Evolutionary conservation across 2,797 vertebrate genomes (phyloP), one percentile per base, ranked within the genome.

Genomic region (Semaprochilodus insignis): DNA sequence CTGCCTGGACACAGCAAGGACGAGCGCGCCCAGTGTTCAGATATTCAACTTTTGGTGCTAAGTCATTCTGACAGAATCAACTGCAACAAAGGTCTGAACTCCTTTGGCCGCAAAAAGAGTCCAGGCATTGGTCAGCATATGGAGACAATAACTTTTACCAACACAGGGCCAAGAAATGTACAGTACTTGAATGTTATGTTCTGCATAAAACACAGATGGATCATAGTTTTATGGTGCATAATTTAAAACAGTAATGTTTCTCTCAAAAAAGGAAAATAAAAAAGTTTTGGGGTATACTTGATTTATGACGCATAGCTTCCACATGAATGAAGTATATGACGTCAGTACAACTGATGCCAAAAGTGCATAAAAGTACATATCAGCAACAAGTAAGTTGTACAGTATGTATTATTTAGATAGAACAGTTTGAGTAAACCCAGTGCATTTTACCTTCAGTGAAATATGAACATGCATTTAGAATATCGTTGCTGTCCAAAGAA

Each of bases 121-220:
- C 36, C 34, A 44, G 44, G 66, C 66, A 69, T 72, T 52, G 0
- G 23, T 25, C 13, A 25, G 21, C 21, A 52, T 48, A 15, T 51
- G 48, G 70, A 15, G 14, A 67, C 6, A 67, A 19, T 11, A 23
- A 1, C 55, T 48, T 82, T 76, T 78, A 54, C 62, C 76, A 75
- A 54, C 79, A 70, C 67, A 75, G 77, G 40, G 65, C 67, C 77
- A 80, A 69, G 69, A 80, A 55, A 77, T 78, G 83, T 83, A 59
- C 78, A 78, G 84, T 83, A 86, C 86, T 88, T 88, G 85, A 86
- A 84, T 78, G 79, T 87, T 74, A 71, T 77, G 60, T 66, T 71
- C 54, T 77, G 67, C 74, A 69, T 73, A 76, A 67, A 75, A 55
- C 80, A 73, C 62, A 66, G 66, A 72, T 36, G n/a, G 74, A 54